Base-by-base conservation (phyloP, 2,113 vertebrate genomes). In the Ceyx cyanopectus region DNA sequence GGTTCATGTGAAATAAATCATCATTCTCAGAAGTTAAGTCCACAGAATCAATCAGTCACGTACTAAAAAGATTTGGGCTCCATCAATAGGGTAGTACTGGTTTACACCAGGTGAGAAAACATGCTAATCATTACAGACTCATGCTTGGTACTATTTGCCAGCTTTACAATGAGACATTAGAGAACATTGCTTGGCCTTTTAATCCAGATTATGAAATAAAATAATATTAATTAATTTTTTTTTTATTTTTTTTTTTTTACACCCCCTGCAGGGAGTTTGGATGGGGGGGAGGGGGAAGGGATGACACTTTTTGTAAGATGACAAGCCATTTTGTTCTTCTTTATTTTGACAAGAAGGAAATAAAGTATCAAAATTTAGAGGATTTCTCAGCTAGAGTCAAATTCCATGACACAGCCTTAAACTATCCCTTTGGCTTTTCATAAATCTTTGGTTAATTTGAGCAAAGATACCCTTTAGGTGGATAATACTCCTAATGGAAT, bases 401-500 rank as follows among this genome's bases (percentile, higher is more conserved):
- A 94, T 90, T 89, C 40, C 40, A 37, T 69, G 41, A 70, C 37
- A 54, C 8, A 84, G 27, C 18, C 20, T 90, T 45, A 79, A 92
- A 50, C 84, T 65, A 90, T 72, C 37, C 74, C 17, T 62, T 75
- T 37, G 41, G 46, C 20, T 13, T 45, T 90, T 92, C 37, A 81
- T 88, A 90, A 81, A 81, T 94, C 61, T 83, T 69, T 22, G 12
- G 45, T 85, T 83, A 90, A 94, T 94, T 67, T 63, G 34, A 90
- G 54, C 37, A 73, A 68, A 89, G 23, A 69, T 81, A 46, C 8
- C 50, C 75, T 92, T 70, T n/a, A 80, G 63, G 56, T 50, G 14
- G 29, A 68, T 95, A 79, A 92, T 57, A 45, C 8, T 92, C 50
- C 14, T 72, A 90, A 84, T 23, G 14, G 66, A 90, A 89, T 81